These are phyloP conservation scores for Tenodera sinensis DNA, from an alignment of 2,888 invertebrate genomes.

Conservation along the genomic window DNA sequence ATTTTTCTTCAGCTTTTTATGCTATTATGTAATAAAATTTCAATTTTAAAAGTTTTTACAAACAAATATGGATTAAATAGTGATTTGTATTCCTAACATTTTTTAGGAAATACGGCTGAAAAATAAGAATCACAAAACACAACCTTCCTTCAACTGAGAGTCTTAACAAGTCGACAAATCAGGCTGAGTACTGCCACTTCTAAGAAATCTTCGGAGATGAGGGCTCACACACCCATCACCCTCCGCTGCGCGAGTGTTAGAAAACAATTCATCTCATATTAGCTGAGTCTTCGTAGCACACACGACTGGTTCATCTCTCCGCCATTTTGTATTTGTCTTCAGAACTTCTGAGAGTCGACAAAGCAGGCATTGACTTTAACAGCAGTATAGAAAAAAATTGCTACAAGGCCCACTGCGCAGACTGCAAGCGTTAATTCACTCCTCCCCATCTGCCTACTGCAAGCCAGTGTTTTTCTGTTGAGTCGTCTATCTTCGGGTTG, in stretches of 20 bases:
- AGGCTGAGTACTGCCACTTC: slow-evolving; percentile 12
- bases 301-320: slow-evolving; percentile 12
- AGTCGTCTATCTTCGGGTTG: slow-evolving; percentile 8
- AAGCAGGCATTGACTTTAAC: neutral
- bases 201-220: slow-evolving; percentile 15
- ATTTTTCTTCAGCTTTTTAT: neutral
- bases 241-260: slow-evolving; percentile 13
- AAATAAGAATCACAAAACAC: slow-evolving; percentile 27
- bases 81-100: slow-evolving; percentile 33
- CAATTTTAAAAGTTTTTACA: neutral
- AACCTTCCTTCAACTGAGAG: slow-evolving; percentile 20
- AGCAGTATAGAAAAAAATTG: neutral
- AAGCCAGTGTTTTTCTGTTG: slow-evolving; percentile 14
- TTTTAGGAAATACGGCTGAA: slow-evolving; percentile 34
- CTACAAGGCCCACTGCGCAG: slow-evolving; percentile 10
- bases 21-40: neutral
- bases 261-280: slow-evolving; percentile 8
- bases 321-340: slow-evolving; percentile 18
- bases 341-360: slow-evolving; percentile 12
- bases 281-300: slow-evolving; percentile 14
- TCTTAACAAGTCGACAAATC: slow-evolving; percentile 20
- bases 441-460: slow-evolving; percentile 13
- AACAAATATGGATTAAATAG: slow-evolving; percentile 19
- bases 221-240: slow-evolving; percentile 13
- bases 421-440: slow-evolving; percentile 12